Evolutionary conservation across 2,113 vertebrate species (phyloP).

Genomic region (Scomber colias): DNA sequence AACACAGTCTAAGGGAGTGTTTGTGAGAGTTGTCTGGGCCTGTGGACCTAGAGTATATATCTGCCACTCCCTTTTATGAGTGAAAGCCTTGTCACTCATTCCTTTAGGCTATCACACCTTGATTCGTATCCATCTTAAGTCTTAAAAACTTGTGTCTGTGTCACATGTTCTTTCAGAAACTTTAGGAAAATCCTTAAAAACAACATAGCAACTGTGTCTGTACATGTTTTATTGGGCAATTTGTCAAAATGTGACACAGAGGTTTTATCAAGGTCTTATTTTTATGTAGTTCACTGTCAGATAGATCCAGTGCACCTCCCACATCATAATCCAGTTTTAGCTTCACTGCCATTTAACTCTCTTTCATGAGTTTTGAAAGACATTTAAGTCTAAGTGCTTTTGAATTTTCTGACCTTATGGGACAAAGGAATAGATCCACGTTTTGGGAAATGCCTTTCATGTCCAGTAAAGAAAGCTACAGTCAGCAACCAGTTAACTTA

Average conservation of each 20-base stretch:
- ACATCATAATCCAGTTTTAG: background rate
- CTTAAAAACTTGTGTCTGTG: background rate
- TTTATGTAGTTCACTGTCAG: too few species aligned
- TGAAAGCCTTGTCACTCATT: constrained; percentile 26
- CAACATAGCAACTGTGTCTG: constrained; percentile 1
- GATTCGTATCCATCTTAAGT: background rate
- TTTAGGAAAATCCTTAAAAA: background rate
- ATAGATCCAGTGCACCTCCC: too few species aligned
- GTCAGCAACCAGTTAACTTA: too few species aligned
- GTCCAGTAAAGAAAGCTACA: too few species aligned
- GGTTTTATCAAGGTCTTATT: background rate
- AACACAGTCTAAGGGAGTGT: background rate
- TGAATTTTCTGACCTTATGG: too few species aligned
- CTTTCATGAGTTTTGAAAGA: background rate
- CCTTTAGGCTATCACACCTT: constrained; percentile 22
- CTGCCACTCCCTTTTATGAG: constrained; percentile 39
- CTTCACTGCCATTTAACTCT: background rate
- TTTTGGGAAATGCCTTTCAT: too few species aligned
- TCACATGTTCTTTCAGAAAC: background rate
- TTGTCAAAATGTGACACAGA: constrained; percentile 2
- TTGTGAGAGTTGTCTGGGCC: constrained; percentile 49
- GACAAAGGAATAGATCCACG: too few species aligned
- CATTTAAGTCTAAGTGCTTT: background rate
- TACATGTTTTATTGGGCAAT: background rate
- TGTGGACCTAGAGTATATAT: constrained; percentile 24